Conservation (phyloP, 2,888 invertebrate species). For the Pristionchus arcanus region DNA sequence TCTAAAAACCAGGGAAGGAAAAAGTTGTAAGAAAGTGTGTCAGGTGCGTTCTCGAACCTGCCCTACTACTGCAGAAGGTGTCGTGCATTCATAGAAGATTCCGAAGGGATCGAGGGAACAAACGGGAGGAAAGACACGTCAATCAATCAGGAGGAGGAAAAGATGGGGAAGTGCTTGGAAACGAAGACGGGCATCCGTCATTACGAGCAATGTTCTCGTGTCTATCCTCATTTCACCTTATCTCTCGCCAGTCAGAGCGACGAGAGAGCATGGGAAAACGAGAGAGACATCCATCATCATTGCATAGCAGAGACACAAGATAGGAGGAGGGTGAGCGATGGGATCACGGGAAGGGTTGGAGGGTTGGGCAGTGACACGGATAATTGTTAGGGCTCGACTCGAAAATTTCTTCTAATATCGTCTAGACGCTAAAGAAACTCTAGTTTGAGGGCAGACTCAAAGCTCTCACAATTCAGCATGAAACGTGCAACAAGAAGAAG, state of each 20-base stretch:
- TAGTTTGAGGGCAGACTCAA: no score
- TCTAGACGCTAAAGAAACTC: no score
- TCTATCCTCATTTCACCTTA: no score
- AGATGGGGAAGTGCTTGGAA: slow-evolving; percentile 42
- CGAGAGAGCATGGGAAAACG: not conserved
- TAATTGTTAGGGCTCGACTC: no score
- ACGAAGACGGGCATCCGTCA: slow-evolving; percentile 28
- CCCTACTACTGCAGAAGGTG: no score
- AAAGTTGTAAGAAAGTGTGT: no score
- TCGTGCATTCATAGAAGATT: not conserved
- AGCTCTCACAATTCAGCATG: not conserved
- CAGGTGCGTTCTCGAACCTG: no score
- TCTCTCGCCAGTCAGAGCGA: no score
- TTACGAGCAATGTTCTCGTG: not conserved
- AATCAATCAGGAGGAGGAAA: slow-evolving; percentile 38
- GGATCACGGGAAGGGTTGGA: not conserved
- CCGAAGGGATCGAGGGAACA: not conserved
- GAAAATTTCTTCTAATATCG: no score
- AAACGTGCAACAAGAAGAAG: not conserved
- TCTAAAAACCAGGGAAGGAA: no score
- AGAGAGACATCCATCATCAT: slow-evolving; percentile 20
- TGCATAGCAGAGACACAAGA: not conserved
- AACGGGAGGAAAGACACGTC: not conserved
- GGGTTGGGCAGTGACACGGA: not conserved
- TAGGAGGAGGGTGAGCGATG: slow-evolving; percentile 2